Conservation (phyloP, 2,888 invertebrate genomes). For the Ochropleura plecta region DNA sequence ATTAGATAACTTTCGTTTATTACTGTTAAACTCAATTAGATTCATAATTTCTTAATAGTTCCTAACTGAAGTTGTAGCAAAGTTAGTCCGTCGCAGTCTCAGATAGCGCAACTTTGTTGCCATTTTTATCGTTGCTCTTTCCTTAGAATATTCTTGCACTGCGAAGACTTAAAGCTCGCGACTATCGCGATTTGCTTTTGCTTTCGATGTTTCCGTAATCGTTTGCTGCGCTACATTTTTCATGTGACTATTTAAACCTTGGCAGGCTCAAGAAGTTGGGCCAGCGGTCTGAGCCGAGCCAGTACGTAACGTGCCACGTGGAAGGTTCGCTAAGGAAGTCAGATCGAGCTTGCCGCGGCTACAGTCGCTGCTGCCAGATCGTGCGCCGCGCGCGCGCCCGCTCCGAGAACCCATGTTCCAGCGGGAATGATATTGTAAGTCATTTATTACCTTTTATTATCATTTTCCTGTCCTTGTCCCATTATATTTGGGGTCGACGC, state of each 20-base stretch:
- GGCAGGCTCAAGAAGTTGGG: slow-evolving; percentile 86
- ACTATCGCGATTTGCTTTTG: not conserved
- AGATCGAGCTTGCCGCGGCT: slow-evolving; percentile 86
- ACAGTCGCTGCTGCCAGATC: slow-evolving; percentile 80
- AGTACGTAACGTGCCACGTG: slow-evolving; percentile 93
- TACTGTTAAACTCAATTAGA: not conserved
- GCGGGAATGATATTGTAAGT: slow-evolving; percentile 86
- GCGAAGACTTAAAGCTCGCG: slow-evolving; percentile 18
- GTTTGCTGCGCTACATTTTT: slow-evolving; percentile 30
- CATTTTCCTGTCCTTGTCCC: no score
- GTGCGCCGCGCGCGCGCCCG: slow-evolving; percentile 85
- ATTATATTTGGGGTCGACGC: no score
- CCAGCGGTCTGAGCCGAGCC: slow-evolving; percentile 92
- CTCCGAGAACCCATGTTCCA: slow-evolving; percentile 84
- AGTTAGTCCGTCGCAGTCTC: not conserved
- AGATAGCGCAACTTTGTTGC: not conserved
- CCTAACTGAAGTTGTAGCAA: not conserved
- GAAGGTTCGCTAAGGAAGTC: slow-evolving; percentile 92
- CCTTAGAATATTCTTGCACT: not conserved
- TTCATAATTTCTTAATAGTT: not conserved
- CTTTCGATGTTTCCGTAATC: not conserved
- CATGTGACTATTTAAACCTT: slow-evolving; percentile 30
- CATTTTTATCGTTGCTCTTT: not conserved
- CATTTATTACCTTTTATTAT: not conserved
- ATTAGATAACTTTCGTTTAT: not conserved